These are phyloP conservation scores for Acipenser transmontanus DNA, from an alignment of 2,797 vertebrate species.

Conservation along the genomic window DNA sequence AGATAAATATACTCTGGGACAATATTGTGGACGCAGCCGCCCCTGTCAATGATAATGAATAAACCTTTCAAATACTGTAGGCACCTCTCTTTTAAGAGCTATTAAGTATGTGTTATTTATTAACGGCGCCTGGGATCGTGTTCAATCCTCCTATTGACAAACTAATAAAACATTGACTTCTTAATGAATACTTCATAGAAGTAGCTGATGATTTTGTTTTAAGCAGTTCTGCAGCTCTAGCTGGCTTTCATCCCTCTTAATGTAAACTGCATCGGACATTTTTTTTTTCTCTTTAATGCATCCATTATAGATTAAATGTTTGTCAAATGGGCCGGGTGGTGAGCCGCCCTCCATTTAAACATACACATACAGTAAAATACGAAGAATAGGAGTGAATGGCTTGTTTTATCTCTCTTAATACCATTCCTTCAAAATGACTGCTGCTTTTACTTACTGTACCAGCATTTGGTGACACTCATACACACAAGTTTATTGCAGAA, in stretches of 20 bases:
- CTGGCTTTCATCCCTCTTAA: not conserved
- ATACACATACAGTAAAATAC: too few species aligned
- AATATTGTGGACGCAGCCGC: not conserved
- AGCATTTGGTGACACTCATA: too few species aligned
- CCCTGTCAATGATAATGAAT: not conserved
- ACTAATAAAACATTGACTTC: conserved; percentile 1
- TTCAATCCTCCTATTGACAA: conserved; percentile 9
- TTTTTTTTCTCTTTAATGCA: not conserved
- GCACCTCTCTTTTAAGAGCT: not conserved
- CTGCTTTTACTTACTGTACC: too few species aligned
- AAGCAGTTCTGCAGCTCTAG: not conserved
- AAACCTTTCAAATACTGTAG: not conserved
- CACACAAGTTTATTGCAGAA: too few species aligned
- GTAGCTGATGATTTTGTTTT: not conserved
- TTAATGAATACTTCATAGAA: conserved; percentile 6
- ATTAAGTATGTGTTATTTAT: not conserved
- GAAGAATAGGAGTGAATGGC: too few species aligned
- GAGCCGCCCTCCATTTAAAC: too few species aligned
- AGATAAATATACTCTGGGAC: too few species aligned
- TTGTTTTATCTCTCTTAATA: too few species aligned
- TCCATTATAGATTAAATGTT: not conserved
- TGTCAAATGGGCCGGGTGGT: not conserved
- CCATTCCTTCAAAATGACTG: too few species aligned
- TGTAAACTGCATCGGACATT: not conserved
- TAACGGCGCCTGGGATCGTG: not conserved